A percentile compares a stretch with the other conserved stretches of the same genome.
Conservation (phyloP, 1,140 invertebrate genomes). For the Hyphantria cunea region DNA sequence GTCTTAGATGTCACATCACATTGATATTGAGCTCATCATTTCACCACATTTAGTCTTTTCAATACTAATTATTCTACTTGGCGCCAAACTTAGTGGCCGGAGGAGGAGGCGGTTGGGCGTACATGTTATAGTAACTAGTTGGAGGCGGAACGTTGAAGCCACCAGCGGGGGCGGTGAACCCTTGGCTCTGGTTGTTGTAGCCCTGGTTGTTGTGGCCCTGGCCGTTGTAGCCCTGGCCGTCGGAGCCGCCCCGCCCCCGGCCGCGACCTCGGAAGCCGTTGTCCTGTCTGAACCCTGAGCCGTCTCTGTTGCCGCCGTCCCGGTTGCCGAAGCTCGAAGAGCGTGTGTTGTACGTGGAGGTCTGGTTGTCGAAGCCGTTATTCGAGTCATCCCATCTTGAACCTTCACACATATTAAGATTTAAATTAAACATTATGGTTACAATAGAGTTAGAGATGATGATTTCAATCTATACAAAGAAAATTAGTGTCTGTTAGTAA, state of each 20-base stretch:
- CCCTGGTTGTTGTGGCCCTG: slow-evolving; percentile 18
- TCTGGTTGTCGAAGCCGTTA: slow-evolving; percentile 25
- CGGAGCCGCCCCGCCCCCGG: slow-evolving; percentile 20
- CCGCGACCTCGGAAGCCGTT: slow-evolving; percentile 44
- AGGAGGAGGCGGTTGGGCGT: slow-evolving; percentile 56
- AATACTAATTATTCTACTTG: slow-evolving; percentile 28
- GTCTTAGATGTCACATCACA: no score
- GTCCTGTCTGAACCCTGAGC: slow-evolving; percentile 28
- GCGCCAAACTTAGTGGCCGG: slow-evolving; percentile 34
- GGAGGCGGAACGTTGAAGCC: slow-evolving; percentile 40
- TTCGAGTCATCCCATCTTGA: slow-evolving; percentile 30
- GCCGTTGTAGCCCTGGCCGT: slow-evolving; percentile 1
- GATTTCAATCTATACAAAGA: no score
- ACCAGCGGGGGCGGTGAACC: slow-evolving; percentile 19
- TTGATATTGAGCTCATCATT: slow-evolving; percentile 5
- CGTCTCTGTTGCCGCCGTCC: slow-evolving; percentile 35
- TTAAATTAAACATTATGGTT: not conserved
- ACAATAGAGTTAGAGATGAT: no score
- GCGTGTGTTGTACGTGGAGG: not conserved
- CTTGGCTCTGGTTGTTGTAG: slow-evolving; percentile 34
- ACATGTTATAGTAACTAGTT: slow-evolving; percentile 72
- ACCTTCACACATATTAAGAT: slow-evolving; percentile 6
- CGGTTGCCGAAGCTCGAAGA: slow-evolving; percentile 43
- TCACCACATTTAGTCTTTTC: slow-evolving; percentile 17
- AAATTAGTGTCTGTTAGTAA: no score